Percentiles rank a stretch among this genome's conserved stretches.
phyloP scores from a whole-genome alignment of 1,140 invertebrate genomes.

The Heterodera schachtii region DNA sequence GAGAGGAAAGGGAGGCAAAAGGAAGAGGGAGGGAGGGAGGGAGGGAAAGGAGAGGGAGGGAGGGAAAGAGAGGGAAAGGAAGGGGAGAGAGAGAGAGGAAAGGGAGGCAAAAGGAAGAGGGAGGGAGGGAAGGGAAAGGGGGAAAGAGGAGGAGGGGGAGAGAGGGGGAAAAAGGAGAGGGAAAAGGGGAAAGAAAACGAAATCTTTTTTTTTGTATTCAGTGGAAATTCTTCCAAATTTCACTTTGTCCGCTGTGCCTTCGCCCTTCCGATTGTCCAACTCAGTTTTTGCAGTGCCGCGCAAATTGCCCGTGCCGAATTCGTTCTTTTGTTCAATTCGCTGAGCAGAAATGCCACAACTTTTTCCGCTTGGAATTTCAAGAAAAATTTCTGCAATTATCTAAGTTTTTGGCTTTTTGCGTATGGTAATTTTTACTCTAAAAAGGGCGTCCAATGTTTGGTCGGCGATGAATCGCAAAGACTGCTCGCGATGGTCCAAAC shows the following conservation, averaged over 20 bases:
- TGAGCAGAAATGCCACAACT: slow-evolving; percentile 35
- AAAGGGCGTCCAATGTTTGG: slow-evolving; percentile 38
- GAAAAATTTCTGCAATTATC: slow-evolving; percentile 40
- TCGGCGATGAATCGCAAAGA: slow-evolving; percentile 43
- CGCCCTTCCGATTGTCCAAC: slow-evolving; percentile 11
- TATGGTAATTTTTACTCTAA: slow-evolving; percentile 17
- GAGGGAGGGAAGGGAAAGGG: too few species aligned
- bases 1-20: too few species aligned
- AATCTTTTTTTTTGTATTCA: too few species aligned
- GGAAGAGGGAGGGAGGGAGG: too few species aligned
- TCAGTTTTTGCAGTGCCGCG: slow-evolving; percentile 36
- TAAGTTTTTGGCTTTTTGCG: not conserved
- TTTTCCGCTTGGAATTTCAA: slow-evolving; percentile 38
- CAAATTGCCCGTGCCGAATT: slow-evolving; percentile 23
- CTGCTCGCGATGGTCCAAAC: slow-evolving; percentile 29
- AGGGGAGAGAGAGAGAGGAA: too few species aligned
- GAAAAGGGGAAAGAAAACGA: slow-evolving; percentile 6
- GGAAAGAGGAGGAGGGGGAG: too few species aligned
- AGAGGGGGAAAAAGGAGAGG: not conserved
- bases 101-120: too few species aligned
- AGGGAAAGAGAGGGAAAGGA: too few species aligned
- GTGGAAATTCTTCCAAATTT: too few species aligned
- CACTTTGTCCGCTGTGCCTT: slow-evolving; percentile 36
- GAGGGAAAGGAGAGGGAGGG: too few species aligned
- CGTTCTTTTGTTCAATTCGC: slow-evolving; percentile 30